phyloP scores from a whole-genome alignment of 2,888 invertebrate species.

The Antitype chi region DNA sequence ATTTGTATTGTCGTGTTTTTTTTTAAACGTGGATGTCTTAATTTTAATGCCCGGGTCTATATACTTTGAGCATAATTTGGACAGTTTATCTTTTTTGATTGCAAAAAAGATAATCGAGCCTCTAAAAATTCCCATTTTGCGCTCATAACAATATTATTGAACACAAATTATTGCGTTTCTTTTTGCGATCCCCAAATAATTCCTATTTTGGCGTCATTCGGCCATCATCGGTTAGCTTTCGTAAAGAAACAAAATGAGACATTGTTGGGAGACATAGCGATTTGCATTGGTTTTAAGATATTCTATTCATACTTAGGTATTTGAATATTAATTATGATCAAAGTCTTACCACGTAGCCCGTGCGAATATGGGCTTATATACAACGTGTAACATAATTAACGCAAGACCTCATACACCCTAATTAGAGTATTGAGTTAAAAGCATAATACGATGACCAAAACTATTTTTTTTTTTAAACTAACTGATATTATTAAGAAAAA shows the following conservation, averaged over 20 bases:
- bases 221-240: conserved; percentile 4
- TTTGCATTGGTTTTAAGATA: background rate
- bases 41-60: conserved; percentile 23
- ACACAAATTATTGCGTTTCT: too few species aligned
- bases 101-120: background rate
- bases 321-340: background rate
- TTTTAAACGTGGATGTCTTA: conserved; percentile 31
- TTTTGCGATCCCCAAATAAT: too few species aligned
- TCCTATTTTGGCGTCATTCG: conserved; percentile 1
- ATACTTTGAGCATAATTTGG: background rate
- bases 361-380: too few species aligned
- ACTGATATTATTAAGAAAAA: too few species aligned
- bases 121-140: too few species aligned
- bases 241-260: conserved; percentile 4
- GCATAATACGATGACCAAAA: too few species aligned
- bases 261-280: background rate
- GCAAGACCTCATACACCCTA: too few species aligned
- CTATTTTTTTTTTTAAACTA: too few species aligned
- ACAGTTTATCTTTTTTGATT: background rate
- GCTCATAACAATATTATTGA: too few species aligned
- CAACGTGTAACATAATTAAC: too few species aligned
- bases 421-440: too few species aligned
- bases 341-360: too few species aligned
- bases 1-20: conserved; percentile 52
- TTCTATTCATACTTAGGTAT: background rate